Evolutionary conservation across 2,888 invertebrate species (phyloP).

Genomic region (Habroteleia sp.): DNA sequence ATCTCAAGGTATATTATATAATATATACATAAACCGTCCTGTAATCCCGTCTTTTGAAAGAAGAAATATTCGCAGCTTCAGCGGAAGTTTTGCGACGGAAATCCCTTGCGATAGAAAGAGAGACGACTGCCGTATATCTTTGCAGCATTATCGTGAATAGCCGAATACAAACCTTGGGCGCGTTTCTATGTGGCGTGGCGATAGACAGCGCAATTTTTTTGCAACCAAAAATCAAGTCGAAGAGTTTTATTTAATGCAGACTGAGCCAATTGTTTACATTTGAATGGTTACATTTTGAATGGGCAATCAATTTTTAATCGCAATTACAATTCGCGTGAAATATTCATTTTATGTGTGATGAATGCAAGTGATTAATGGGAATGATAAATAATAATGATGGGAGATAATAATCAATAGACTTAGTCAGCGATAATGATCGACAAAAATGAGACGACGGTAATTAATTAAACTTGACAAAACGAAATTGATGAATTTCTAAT

Average conservation of each 20-base stretch:
- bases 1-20: slow-evolving; percentile 53
- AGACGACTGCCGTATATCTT: slow-evolving; percentile 42
- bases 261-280: slow-evolving; percentile 20
- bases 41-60: slow-evolving; percentile 61
- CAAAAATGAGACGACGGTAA: not conserved
- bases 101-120: slow-evolving; percentile 51
- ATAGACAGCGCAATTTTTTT: slow-evolving; percentile 27
- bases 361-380: slow-evolving; percentile 1
- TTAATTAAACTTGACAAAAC: not conserved
- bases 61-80: slow-evolving; percentile 63
- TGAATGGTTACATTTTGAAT: too few species aligned
- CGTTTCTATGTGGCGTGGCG: not conserved
- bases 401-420: not conserved
- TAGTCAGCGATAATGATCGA: not conserved
- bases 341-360: not conserved
- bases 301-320: too few species aligned
- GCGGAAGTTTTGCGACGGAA: slow-evolving; percentile 62
- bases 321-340: too few species aligned
- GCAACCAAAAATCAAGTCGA: slow-evolving; percentile 31
- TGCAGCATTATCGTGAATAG: slow-evolving; percentile 35
- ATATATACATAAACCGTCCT: slow-evolving; percentile 26
- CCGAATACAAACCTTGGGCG: slow-evolving; percentile 41
- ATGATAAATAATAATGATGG: not conserved
- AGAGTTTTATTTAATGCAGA: slow-evolving; percentile 20
- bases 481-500: not conserved